Evolutionary conservation across 2,113 vertebrate species (phyloP).

Genomic region (Clarias batrachus): DNA sequence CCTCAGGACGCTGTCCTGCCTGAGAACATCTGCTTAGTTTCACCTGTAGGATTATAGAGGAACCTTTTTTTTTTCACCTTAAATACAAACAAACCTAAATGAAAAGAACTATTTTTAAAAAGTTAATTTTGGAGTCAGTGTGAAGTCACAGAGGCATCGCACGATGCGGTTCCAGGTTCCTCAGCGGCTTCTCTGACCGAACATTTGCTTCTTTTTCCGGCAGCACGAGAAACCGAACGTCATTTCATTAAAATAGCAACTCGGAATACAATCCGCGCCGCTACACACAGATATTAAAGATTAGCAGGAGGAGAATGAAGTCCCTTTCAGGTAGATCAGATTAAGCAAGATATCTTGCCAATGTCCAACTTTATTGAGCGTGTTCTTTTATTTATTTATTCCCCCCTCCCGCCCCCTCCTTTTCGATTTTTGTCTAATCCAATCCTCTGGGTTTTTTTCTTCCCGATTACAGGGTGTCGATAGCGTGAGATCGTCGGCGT

Average conservation of each 20-base stretch:
- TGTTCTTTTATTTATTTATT: neutral
- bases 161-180: neutral
- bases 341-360: neutral
- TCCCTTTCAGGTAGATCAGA: neutral
- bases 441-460: neutral
- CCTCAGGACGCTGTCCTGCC: too few relatives aligned
- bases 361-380: neutral
- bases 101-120: too few relatives aligned
- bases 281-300: neutral
- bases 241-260: neutral
- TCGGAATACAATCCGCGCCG: neutral
- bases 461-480: slow-evolving; percentile 10
- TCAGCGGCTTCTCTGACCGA: neutral
- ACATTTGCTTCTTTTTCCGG: neutral
- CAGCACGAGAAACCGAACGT: neutral
- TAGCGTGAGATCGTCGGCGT: neutral
- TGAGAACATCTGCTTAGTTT: too few relatives aligned
- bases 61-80: too few relatives aligned
- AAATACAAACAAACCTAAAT: too few relatives aligned
- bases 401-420: neutral
- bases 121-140: too few relatives aligned
- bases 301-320: neutral
- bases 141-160: too few relatives aligned
- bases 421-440: neutral
- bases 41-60: too few relatives aligned